Conservation (phyloP, 2,113 vertebrate species). For the Gnathonemus echidnorhynchus region DNA sequence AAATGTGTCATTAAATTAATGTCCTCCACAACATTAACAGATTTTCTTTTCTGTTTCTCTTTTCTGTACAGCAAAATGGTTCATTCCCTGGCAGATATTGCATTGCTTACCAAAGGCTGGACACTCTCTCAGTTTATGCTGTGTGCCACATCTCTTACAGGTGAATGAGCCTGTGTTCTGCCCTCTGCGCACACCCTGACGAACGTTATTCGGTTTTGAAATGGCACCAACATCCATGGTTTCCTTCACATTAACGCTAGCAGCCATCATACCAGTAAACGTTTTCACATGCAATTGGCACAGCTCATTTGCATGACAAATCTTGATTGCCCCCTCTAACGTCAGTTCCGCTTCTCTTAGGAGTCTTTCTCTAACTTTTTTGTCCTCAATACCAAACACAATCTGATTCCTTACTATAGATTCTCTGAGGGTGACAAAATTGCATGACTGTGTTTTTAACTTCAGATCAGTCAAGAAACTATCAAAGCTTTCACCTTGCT, state of each 20-base stretch:
- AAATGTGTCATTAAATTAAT: neutral
- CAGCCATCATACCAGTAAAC: neutral
- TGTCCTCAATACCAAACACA: neutral
- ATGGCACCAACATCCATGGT: neutral
- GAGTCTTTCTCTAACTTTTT: neutral
- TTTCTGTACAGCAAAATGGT: neutral
- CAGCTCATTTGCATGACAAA: neutral
- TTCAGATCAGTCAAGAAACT: no score
- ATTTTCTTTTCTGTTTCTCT: neutral
- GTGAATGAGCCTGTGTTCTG: neutral
- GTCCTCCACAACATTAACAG: neutral
- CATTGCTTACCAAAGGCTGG: neutral
- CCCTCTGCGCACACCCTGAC: no score
- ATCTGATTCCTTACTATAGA: neutral
- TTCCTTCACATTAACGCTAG: neutral
- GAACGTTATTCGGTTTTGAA: neutral
- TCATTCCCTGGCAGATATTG: neutral
- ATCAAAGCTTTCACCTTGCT: no score
- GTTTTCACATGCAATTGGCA: neutral
- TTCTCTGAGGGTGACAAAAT: neutral
- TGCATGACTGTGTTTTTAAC: no score
- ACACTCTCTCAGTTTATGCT: neutral
- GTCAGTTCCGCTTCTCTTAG: neutral
- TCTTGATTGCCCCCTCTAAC: neutral
- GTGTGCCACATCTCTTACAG: neutral